Evolutionary conservation across 2,113 vertebrate genomes (phyloP).

Genomic region (Vulpes ferrilata): DNA sequence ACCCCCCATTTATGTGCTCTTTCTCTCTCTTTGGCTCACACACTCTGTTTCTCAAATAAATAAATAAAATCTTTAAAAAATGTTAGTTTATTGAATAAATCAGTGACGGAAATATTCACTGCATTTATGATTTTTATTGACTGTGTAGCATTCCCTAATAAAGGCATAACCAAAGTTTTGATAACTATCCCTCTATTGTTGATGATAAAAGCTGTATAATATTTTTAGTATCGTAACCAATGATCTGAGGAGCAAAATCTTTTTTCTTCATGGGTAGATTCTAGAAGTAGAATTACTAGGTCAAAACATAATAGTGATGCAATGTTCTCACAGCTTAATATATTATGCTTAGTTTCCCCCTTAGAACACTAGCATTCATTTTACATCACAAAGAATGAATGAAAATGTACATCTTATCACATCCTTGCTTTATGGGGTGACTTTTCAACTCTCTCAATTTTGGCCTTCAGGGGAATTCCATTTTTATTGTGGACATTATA

Average conservation of each 20-base stretch:
- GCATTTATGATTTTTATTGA: conserved; percentile 36
- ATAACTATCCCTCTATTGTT: neutral
- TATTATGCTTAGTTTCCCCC: neutral
- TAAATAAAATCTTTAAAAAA: neutral
- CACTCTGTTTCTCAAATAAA: too few relatives aligned
- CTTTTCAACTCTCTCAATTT: neutral
- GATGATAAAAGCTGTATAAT: neutral
- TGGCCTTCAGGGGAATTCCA: conserved; percentile 40
- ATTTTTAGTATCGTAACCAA: neutral
- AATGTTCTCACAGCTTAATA: conserved; percentile 30
- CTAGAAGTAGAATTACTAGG: neutral
- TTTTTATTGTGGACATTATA: conserved; percentile 18
- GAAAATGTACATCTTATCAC: neutral
- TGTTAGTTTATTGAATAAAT: conserved; percentile 26
- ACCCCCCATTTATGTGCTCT: too few relatives aligned
- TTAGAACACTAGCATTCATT: conserved; percentile 30
- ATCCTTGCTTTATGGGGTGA: neutral
- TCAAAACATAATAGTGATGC: neutral
- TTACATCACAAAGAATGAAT: neutral
- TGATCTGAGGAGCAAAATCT: neutral
- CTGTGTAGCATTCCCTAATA: conserved; percentile 36
- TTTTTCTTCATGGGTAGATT: neutral
- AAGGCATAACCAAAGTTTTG: neutral
- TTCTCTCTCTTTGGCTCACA: too few relatives aligned
- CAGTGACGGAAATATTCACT: neutral